Base-by-base conservation (phyloP, 2,113 vertebrate species). In the Microcebus jonahi region DNA sequence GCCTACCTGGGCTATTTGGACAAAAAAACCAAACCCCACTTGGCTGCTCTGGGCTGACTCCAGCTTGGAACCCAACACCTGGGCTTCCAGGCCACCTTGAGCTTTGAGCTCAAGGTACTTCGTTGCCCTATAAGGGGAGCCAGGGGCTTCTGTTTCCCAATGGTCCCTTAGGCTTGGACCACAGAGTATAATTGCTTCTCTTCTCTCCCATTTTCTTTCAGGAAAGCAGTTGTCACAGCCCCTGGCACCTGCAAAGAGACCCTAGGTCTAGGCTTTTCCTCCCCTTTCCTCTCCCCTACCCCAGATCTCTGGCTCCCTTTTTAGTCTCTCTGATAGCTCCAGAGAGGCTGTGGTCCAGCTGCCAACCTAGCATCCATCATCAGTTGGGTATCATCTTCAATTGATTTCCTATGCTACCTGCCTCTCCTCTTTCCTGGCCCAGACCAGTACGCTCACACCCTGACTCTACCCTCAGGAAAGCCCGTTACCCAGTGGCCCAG, bases 371-470 rank as follows among this genome's bases (percentile, higher is more conserved):
- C 31, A 85, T 61, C 73, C 48, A 36, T 34, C 67, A 71, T 61
- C 77, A 79, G 39, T 59, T 92, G 70, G 36, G 42, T 88, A 48
- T 55, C 36, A n/a, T 61, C 48, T 94, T 21, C 18, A 23, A 11
- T 79, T 14, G 4, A 8, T 73, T 83, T 94, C 67, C 88, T 67
- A 25, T 50, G 88, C 89, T 68, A 8, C 29, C 79, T 45, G 42
- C 42, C 94, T 65, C 82, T 94, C 55, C 91, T 88, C 68, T 91
- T 88, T 63, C 76, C 89, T 91, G 90, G 84, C 80, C 90, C 59
- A 95, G 48, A 86, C 84, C 75, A 91, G 11, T 80, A 39, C 92
- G 63, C 91, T 91, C 18, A 17, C 55, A 29, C 71, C 36, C 82
- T 94, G 89, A 75, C 61, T 21, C 81, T 92, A 76, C 71, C 50